A percentile compares a stretch with the other conserved stretches of the same genome.
Conservation (phyloP, 1,140 invertebrate species). For the Agraylea sexmaculata region DNA sequence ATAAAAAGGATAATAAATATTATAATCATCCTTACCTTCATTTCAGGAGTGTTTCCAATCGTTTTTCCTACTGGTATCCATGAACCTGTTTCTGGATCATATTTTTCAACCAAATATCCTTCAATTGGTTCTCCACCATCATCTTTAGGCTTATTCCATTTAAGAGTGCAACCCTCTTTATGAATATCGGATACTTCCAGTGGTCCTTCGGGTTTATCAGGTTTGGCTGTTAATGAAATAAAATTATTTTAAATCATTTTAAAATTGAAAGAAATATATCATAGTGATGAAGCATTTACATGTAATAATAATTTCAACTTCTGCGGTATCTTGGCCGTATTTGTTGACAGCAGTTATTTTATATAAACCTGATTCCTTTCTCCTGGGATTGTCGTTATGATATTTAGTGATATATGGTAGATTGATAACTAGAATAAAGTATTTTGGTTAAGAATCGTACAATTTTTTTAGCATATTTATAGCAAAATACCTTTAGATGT, state of each 20-base stretch:
- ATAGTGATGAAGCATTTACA: slow-evolving; percentile 47
- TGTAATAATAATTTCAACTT: slow-evolving; percentile 81
- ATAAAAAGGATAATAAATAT: not conserved
- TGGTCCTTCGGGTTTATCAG: slow-evolving; percentile 86
- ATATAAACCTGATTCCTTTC: slow-evolving; percentile 77
- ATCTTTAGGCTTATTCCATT: slow-evolving; percentile 96
- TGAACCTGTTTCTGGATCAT: slow-evolving; percentile 78
- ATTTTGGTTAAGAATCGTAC: too few species aligned
- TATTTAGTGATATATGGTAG: slow-evolving; percentile 80
- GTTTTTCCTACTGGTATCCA: slow-evolving; percentile 82
- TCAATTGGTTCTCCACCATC: slow-evolving; percentile 94
- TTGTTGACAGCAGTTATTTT: slow-evolving; percentile 77
- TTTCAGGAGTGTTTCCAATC: slow-evolving; percentile 62
- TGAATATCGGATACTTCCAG: slow-evolving; percentile 89
- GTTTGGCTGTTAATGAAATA: slow-evolving; percentile 57
- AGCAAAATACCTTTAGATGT: too few species aligned
- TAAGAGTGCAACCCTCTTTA: slow-evolving; percentile 89
- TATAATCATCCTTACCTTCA: slow-evolving; percentile 45
- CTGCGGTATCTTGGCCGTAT: slow-evolving; percentile 79
- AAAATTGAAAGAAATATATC: not conserved
- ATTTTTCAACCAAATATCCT: slow-evolving; percentile 92
- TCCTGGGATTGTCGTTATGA: slow-evolving; percentile 65
- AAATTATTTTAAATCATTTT: not conserved
- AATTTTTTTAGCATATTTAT: slow-evolving; percentile 7
- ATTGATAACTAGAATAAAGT: slow-evolving; percentile 59